These are phyloP conservation scores for Porites lutea DNA, from an alignment of 64 coral and sea anemone species.

Conservation along the genomic window DNA sequence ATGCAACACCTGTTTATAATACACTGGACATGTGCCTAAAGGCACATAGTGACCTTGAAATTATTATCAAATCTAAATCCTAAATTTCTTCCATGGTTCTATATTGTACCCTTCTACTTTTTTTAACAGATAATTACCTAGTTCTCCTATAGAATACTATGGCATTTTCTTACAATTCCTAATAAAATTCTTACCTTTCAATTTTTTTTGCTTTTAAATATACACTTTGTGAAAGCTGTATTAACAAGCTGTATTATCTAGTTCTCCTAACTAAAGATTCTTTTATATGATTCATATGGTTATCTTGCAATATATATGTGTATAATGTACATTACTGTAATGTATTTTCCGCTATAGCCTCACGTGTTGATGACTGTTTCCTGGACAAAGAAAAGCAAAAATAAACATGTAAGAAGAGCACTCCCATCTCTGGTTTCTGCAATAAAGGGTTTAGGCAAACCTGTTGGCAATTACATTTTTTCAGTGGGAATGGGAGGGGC, in stretches of 20 bases:
- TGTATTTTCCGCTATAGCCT: not conserved
- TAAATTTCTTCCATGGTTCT: too few relatives aligned
- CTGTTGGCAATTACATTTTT: too few relatives aligned
- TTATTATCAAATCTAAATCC: too few relatives aligned
- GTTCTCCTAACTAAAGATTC: not conserved
- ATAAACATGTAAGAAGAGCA: not conserved
- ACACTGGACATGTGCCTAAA: too few relatives aligned
- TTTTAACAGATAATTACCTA: too few relatives aligned
- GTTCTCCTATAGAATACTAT: not conserved
- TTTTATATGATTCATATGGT: not conserved
- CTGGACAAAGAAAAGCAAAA: conserved; percentile 16
- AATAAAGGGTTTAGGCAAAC: too few relatives aligned
- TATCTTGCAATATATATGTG: not conserved
- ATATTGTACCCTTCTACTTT: too few relatives aligned
- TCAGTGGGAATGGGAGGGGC: too few relatives aligned
- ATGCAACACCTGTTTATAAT: too few relatives aligned
- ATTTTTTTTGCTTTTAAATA: conserved; percentile 25
- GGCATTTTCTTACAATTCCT: not conserved
- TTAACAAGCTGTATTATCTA: not conserved
- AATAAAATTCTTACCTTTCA: conserved; percentile 12
- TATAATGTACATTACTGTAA: conserved; percentile 26
- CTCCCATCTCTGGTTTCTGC: not conserved
- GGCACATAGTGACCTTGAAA: too few relatives aligned
- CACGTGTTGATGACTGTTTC: conserved; percentile 36
- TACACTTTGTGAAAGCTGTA: not conserved